Percentiles rank a stretch among this genome's conserved stretches.
phyloP scores from a whole-genome alignment of 2,888 invertebrate species.

The Calliphora vomitoria region DNA sequence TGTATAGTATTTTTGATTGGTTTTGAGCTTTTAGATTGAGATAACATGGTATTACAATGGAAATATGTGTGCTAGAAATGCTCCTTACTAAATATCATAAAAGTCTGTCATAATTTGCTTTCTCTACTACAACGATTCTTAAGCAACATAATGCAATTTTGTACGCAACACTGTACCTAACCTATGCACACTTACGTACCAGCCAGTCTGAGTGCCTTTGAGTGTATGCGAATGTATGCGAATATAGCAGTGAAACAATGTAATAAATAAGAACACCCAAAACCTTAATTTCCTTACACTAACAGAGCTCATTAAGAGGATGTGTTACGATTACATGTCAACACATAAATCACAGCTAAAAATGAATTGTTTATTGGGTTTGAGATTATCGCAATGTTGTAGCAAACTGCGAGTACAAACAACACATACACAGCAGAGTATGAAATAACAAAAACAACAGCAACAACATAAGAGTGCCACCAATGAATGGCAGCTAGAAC shows the following conservation, averaged over 20 bases:
- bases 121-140: no score
- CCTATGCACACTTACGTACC: background rate
- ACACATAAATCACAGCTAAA: slow-evolving; percentile 72
- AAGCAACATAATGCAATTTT: no score
- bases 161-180: background rate
- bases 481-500: background rate
- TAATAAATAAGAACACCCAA: slow-evolving; percentile 72
- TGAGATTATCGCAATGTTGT: slow-evolving; percentile 62
- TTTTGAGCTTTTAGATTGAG: no score
- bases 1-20: no score
- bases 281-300: slow-evolving; percentile 71
- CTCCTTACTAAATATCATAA: no score
- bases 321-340: slow-evolving; percentile 72
- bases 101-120: no score
- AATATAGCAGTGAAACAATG: slow-evolving; percentile 12
- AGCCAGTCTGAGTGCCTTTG: background rate
- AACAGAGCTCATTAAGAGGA: slow-evolving; percentile 71
- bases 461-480: background rate
- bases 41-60: no score
- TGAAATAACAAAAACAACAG: background rate
- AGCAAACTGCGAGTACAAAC: slow-evolving; percentile 9
- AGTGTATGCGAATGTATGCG: background rate
- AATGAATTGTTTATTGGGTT: slow-evolving; percentile 73
- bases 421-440: slow-evolving; percentile 5
- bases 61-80: no score